Evolutionary conservation across 2,888 invertebrate species (phyloP), one percentile per base, ranked within the genome.

Genomic region (Sclerodermus sp.): DNA sequence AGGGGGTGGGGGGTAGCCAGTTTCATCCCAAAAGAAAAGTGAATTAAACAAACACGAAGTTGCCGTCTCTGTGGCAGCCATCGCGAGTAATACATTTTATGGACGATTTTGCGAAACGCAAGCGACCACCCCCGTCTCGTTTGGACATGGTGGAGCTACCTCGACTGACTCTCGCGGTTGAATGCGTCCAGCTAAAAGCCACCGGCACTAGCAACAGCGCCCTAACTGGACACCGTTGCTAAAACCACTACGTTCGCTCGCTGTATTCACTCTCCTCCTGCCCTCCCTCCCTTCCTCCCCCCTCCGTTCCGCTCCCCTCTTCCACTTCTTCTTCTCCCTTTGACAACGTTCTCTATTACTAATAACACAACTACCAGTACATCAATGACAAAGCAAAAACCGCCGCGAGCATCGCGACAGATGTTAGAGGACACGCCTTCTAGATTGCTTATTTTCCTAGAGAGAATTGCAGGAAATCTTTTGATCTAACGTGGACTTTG

Each of bases 151-250:
- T 57, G 53, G 41, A 55, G 67, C 64, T 58, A 58, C 62, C 60
- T 57, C 50, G 52, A 52, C 58, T 64, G 64, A 64, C 55, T 62
- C 58, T 67, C 62, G 58, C 57, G 62, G 67, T 68, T 67, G 66
- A 66, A 66, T 67, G 64, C 64, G 57, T 55, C 55, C 61, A 56
- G 62, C 65, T 65, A 68, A 60, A 64, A 67, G 67, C 67, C 64
- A 65, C 62, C 60, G 23, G 4, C 8, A 5, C 23, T 8, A 23
- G 23, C 23, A 23, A 23, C 23, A 23, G 8, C 23, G 23, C 23
- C 23, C 23, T 23, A 23, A 23, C 3, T 8, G 23, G 23, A 23
- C 8, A 8, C 47, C 41, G 39, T 32, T 29, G 13, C 36, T 17
- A 31, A 13, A 9, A 16, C 39, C 31, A 34, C 34, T 17, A n/a